phyloP scores from a whole-genome alignment of 2,888 invertebrate genomes.

The Folsomia manolachei region DNA sequence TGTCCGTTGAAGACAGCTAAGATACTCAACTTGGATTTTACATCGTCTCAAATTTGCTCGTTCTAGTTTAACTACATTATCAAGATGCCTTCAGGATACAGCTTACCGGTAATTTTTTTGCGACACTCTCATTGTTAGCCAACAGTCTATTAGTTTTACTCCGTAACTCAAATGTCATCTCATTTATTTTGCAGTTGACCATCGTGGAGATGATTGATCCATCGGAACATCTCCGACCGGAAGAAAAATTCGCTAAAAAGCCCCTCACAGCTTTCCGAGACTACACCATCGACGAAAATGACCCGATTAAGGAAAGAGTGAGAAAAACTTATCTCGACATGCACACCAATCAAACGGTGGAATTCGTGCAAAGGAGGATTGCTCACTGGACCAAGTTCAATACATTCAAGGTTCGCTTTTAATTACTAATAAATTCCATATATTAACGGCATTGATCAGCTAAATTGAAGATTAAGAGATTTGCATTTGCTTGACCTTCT shows the following conservation, averaged over 20 bases:
- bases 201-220: slow-evolving; percentile 59
- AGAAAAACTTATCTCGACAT: slow-evolving; percentile 78
- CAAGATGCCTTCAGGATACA: background rate
- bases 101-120: background rate
- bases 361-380: slow-evolving; percentile 66
- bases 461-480: no score
- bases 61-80: no score
- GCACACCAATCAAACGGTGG: slow-evolving; percentile 86
- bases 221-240: slow-evolving; percentile 75
- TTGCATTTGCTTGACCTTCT: no score
- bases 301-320: slow-evolving; percentile 77
- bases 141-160: no score
- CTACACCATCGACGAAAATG: slow-evolving; percentile 68
- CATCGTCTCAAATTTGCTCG: background rate
- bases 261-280: slow-evolving; percentile 74
- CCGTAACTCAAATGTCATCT: no score
- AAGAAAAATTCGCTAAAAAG: slow-evolving; percentile 69
- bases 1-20: no score
- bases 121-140: no score
- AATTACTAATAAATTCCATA: no score
- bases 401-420: slow-evolving; percentile 64
- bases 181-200: slow-evolving; percentile 9
- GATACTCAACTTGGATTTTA: no score
- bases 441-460: no score
- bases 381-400: slow-evolving; percentile 62